Evolutionary conservation across 2,888 invertebrate genomes (phyloP).

Genomic region (Lacanobia oleracea): DNA sequence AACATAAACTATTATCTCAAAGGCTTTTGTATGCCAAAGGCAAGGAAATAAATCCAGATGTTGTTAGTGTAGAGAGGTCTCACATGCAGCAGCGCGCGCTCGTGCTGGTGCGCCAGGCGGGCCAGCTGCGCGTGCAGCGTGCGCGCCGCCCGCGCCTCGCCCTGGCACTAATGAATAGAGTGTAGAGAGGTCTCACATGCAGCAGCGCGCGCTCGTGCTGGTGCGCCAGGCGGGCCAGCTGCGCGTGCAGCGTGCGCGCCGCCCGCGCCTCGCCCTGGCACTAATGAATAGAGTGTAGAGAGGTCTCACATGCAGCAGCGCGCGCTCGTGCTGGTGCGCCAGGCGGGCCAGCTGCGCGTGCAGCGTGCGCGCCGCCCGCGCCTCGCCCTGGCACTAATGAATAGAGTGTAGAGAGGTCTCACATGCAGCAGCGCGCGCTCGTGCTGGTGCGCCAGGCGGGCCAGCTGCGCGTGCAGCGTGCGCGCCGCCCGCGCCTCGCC

Average conservation of each 20-base stretch:
- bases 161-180: slow-evolving; percentile 59
- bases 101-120: slow-evolving; percentile 47
- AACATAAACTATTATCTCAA: too few species aligned
- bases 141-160: slow-evolving; percentile 77
- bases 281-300: slow-evolving; percentile 4
- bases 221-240: slow-evolving; percentile 66
- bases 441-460: slow-evolving; percentile 50
- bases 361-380: slow-evolving; percentile 72
- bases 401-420: not conserved
- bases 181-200: slow-evolving; percentile 60
- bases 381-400: slow-evolving; percentile 73
- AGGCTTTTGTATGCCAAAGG: too few species aligned
- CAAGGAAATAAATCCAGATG: too few species aligned
- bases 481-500: slow-evolving; percentile 78
- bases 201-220: slow-evolving; percentile 49
- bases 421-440: slow-evolving; percentile 67
- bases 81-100: slow-evolving; percentile 67
- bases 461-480: slow-evolving; percentile 75
- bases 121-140: slow-evolving; percentile 75
- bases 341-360: slow-evolving; percentile 72
- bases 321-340: slow-evolving; percentile 46
- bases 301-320: slow-evolving; percentile 67
- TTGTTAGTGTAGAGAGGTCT: not conserved
- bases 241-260: slow-evolving; percentile 75
- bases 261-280: slow-evolving; percentile 76